phyloP scores from a whole-genome alignment of 2,797 vertebrate species.

The Eulemur coronatus region DNA sequence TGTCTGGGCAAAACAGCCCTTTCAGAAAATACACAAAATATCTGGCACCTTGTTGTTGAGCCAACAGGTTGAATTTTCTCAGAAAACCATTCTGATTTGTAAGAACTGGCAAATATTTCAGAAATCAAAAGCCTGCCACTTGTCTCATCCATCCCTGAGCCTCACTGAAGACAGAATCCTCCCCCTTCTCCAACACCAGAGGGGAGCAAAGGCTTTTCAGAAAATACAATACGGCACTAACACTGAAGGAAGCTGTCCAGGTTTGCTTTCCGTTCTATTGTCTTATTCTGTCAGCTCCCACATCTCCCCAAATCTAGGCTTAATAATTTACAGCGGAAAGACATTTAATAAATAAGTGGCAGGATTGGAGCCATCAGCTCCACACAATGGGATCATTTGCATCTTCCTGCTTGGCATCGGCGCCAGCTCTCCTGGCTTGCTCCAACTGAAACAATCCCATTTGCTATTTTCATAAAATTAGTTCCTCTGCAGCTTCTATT shows the following conservation, averaged over 20 bases:
- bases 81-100: slow-evolving; percentile 30
- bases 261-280: slow-evolving; percentile 71
- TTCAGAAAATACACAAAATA: slow-evolving; percentile 48
- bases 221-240: slow-evolving; percentile 55
- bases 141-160: slow-evolving; percentile 41
- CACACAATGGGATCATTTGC: slow-evolving; percentile 58
- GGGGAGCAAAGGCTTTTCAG: slow-evolving; percentile 47
- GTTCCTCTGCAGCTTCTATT: slow-evolving; percentile 75
- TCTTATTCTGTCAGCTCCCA: slow-evolving; percentile 60
- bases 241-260: slow-evolving; percentile 49
- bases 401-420: slow-evolving; percentile 46
- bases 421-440: slow-evolving; percentile 10
- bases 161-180: not conserved
- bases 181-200: not conserved
- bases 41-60: not conserved
- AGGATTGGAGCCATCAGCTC: slow-evolving; percentile 59
- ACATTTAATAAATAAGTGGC: slow-evolving; percentile 69
- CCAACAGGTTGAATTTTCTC: slow-evolving; percentile 59
- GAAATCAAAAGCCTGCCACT: slow-evolving; percentile 30
- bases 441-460: slow-evolving; percentile 69
- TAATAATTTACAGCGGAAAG: slow-evolving; percentile 71
- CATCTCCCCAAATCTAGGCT: slow-evolving; percentile 55
- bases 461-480: slow-evolving; percentile 79
- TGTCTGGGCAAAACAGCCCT: slow-evolving; percentile 10
- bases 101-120: slow-evolving; percentile 51